Conservation (phyloP, 2,797 vertebrate species). For the Chaenodraco wilsoni region DNA sequence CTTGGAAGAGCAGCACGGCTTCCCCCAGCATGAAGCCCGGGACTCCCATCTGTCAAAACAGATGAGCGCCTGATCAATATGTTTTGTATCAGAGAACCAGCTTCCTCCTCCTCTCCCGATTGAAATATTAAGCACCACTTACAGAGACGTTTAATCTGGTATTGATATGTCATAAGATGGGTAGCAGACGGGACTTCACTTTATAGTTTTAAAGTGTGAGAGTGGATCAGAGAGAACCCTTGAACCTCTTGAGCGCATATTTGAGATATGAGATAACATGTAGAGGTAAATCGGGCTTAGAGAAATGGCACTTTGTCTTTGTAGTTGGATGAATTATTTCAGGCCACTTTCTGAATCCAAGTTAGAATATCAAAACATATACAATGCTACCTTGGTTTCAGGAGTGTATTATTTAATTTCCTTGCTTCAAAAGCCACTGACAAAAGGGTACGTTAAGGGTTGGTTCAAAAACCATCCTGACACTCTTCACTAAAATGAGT, state of each 20-base stretch:
- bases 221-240: neutral
- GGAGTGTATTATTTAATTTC: neutral
- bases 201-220: constrained; percentile 28
- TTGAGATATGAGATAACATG: neutral
- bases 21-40: constrained; percentile 41
- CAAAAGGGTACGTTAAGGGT: neutral
- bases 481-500: no score
- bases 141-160: constrained; percentile 62
- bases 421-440: neutral
- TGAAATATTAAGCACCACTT: constrained; percentile 64
- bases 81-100: constrained; percentile 61
- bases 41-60: constrained; percentile 63
- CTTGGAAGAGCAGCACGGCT: constrained; percentile 43
- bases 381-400: neutral
- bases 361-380: neutral
- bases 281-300: neutral
- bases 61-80: constrained; percentile 65
- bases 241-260: neutral
- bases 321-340: neutral
- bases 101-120: constrained; percentile 41
- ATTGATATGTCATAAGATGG: constrained; percentile 34
- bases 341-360: neutral
- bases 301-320: neutral
- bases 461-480: no score
- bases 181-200: neutral